Percentiles rank a stretch among this genome's conserved stretches.
phyloP scores from a whole-genome alignment of 2,113 vertebrate species.

The Pelecanoides urinatrix region DNA sequence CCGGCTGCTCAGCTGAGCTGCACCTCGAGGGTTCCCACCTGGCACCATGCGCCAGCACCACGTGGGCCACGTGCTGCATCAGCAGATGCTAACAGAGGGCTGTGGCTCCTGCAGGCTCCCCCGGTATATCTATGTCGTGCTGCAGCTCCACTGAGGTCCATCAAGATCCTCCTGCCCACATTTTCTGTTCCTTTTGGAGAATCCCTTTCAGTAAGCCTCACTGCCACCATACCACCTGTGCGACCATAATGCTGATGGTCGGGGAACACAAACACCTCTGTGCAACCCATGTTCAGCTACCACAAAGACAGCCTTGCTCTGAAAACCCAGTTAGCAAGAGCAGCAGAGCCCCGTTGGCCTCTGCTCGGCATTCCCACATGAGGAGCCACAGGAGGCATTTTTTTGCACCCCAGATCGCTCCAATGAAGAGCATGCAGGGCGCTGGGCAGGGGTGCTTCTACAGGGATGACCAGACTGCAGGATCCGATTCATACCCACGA shows the following conservation, averaged over 20 bases:
- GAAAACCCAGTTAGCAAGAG: background rate
- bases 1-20: background rate
- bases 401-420: background rate
- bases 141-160: background rate
- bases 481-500: fast-evolving
- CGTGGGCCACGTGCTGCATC: background rate
- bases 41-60: background rate
- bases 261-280: background rate
- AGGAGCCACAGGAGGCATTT: background rate
- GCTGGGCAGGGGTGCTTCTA: fast-evolving
- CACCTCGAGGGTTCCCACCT: background rate
- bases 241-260: fast-evolving
- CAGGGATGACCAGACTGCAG: background rate
- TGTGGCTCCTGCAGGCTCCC: background rate
- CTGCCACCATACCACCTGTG: background rate
- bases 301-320: fast-evolving
- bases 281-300: background rate
- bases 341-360: background rate
- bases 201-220: background rate
- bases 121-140: fast-evolving
- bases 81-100: background rate
- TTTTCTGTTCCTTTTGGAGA: background rate
- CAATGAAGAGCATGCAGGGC: background rate
- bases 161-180: fast-evolving
- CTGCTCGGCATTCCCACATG: fast-evolving